Evolutionary conservation across 2,113 vertebrate species (phyloP).

Genomic region (Misgurnus anguillicaudatus): DNA sequence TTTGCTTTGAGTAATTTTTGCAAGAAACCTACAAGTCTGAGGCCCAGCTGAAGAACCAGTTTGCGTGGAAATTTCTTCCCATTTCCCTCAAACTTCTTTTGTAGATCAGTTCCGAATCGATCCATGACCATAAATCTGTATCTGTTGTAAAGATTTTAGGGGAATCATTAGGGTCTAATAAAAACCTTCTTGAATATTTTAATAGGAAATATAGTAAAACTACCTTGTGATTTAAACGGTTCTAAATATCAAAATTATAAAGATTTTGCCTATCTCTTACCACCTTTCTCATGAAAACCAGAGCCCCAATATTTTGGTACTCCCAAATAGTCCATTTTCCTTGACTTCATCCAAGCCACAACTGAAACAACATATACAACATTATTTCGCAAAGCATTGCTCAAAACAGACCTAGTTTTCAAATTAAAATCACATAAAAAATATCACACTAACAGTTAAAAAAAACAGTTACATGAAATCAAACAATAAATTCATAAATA

Average conservation of each 20-base stretch:
- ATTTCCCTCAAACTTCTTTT: constrained; percentile 89
- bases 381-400: not conserved
- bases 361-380: constrained; percentile 71
- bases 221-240: not conserved
- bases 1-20: not conserved
- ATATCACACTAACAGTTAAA: constrained; percentile 13
- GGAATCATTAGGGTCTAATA: not conserved
- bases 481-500: not conserved
- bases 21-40: constrained; percentile 84
- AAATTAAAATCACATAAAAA: not conserved
- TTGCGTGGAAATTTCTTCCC: constrained; percentile 84
- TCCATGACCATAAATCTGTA: constrained; percentile 99
- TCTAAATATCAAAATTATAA: not conserved
- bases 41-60: constrained; percentile 88
- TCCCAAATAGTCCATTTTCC: constrained; percentile 86
- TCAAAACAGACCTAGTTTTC: not conserved
- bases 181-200: not conserved
- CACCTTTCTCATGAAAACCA: constrained; percentile 87
- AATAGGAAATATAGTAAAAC: not conserved
- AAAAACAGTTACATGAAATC: not conserved
- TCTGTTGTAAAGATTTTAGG: constrained; percentile 64
- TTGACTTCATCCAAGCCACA: constrained; percentile 85
- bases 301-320: constrained; percentile 94
- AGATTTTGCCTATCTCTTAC: constrained; percentile 75
- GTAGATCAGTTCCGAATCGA: constrained; percentile 90